phyloP scores from a whole-genome alignment of 2,797 vertebrate species.

The Lithobates pipiens region DNA sequence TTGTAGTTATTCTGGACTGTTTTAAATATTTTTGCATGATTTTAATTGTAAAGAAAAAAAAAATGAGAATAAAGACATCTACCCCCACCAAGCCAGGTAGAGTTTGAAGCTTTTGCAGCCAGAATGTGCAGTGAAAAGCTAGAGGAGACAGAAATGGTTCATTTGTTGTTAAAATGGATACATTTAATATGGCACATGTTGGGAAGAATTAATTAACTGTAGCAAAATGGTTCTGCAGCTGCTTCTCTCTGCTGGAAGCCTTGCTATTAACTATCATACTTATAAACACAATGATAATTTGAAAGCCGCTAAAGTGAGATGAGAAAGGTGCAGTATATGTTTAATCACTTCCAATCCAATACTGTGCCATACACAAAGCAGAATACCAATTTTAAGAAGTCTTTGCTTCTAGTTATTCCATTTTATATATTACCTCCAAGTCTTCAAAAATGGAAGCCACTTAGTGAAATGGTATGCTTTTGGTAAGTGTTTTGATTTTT shows the following conservation, averaged over 20 bases:
- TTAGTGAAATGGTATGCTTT: conserved; percentile 45
- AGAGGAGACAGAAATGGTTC: conserved; percentile 69
- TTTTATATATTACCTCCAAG: conserved; percentile 49
- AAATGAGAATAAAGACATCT: conserved; percentile 71
- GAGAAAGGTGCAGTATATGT: conserved; percentile 64
- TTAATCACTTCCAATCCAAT: conserved; percentile 67
- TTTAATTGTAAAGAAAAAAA: conserved; percentile 69
- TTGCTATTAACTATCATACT: conserved; percentile 68
- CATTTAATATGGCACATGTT: conserved; percentile 75
- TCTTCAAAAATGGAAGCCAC: conserved; percentile 35
- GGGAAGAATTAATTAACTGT: conserved; percentile 80
- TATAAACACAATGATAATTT: conserved; percentile 72
- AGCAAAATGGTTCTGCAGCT: conserved; percentile 75
- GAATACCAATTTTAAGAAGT: conserved; percentile 39
- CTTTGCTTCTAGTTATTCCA: conserved; percentile 36
- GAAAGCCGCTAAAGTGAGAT: conserved; percentile 66
- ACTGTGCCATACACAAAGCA: conserved; percentile 36
- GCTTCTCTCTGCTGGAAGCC: conserved; percentile 76
- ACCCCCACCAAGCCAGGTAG: conserved; percentile 67
- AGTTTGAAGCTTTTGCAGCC: conserved; percentile 71
- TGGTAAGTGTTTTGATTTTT: conserved; percentile 43
- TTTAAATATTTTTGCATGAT: conserved; percentile 63
- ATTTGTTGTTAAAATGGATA: conserved; percentile 80
- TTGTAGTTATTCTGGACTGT: conserved; percentile 55
- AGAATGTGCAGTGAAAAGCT: conserved; percentile 66